Evolutionary conservation across 2,888 invertebrate genomes (phyloP).

Genomic region (Troilus luridus): DNA sequence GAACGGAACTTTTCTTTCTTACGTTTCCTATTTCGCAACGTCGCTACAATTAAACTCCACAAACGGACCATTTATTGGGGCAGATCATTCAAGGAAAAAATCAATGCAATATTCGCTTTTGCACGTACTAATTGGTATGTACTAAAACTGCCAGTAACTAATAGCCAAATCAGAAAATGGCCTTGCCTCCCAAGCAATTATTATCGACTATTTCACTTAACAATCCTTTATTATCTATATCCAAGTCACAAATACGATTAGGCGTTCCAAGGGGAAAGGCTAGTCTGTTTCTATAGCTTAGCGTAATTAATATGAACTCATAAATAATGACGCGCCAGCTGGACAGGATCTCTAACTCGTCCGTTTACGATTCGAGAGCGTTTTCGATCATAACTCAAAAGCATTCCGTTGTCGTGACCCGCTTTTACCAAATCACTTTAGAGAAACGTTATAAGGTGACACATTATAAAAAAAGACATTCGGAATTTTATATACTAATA

Average conservation of each 20-base stretch:
- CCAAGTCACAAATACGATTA: not conserved
- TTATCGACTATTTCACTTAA: not conserved
- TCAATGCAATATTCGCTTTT: no score
- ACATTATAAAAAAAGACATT: not conserved
- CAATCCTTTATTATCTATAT: no score
- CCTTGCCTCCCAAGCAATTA: not conserved
- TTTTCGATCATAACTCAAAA: constrained; percentile 10
- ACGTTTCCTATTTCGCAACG: not conserved
- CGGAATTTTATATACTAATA: not conserved
- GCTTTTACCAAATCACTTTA: not conserved
- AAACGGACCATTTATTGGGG: no score
- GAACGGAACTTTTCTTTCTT: not conserved
- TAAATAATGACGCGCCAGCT: not conserved
- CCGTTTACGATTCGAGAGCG: not conserved
- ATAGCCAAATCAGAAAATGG: not conserved
- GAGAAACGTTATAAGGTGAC: not conserved
- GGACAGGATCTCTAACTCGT: not conserved
- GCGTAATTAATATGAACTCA: not conserved
- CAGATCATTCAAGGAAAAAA: no score
- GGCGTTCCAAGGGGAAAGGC: not conserved
- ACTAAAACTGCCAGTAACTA: no score
- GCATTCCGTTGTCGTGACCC: not conserved
- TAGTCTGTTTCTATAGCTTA: not conserved
- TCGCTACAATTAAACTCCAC: not conserved
- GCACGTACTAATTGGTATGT: no score